A percentile compares a stretch with the other conserved stretches of the same genome.
These are phyloP conservation scores for Meiosimyza decipiens DNA, from an alignment of 2,888 invertebrate species.

Conservation along the genomic window DNA sequence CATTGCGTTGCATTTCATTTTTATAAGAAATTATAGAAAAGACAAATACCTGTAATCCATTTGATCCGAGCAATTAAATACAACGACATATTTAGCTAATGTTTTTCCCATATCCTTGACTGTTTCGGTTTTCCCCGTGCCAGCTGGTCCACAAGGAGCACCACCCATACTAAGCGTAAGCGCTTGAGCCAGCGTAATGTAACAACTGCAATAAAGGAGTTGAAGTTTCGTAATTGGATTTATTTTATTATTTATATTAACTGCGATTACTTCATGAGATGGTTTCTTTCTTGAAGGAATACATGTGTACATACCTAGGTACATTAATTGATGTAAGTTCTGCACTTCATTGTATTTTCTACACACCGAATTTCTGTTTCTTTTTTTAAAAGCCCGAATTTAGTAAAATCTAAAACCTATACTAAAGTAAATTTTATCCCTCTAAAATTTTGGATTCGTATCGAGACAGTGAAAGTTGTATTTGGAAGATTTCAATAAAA, in stretches of 20 bases:
- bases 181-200: conserved; percentile 96
- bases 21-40: background rate
- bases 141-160: conserved; percentile 95
- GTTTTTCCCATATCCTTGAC: conserved; percentile 99
- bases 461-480: too few species aligned
- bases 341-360: too few species aligned
- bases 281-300: too few species aligned
- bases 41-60: conserved; percentile 85
- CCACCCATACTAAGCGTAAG: conserved; percentile 96
- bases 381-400: too few species aligned
- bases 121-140: conserved; percentile 98
- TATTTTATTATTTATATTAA: background rate
- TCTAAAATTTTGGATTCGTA: too few species aligned
- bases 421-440: too few species aligned
- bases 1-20: background rate
- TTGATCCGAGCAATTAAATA: conserved; percentile 98
- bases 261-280: too few species aligned
- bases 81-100: conserved; percentile 94
- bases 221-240: conserved; percentile 9
- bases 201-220: conserved; percentile 77
- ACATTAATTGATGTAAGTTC: too few species aligned
- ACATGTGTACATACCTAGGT: too few species aligned
- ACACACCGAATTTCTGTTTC: too few species aligned
- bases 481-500: too few species aligned
- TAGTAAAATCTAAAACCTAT: too few species aligned